phyloP scores from a whole-genome alignment of 1,140 invertebrate genomes.

The Hycleus cichorii region DNA sequence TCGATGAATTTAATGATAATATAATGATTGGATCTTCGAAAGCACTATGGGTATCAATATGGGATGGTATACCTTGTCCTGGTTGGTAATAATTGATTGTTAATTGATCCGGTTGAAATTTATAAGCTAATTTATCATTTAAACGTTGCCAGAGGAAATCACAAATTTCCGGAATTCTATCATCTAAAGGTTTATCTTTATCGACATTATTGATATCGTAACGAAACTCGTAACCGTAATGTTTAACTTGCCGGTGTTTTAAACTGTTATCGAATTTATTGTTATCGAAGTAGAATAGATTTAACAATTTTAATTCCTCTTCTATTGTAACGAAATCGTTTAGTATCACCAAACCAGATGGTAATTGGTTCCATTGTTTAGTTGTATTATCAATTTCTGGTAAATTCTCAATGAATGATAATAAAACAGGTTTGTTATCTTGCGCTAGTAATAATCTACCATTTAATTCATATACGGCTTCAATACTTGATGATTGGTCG shows the following conservation, averaged over 20 bases:
- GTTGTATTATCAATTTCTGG: slow-evolving; percentile 34
- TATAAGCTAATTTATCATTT: slow-evolving; percentile 41
- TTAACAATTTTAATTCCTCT: slow-evolving; percentile 62
- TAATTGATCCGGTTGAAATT: slow-evolving; percentile 73
- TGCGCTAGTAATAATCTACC: slow-evolving; percentile 46
- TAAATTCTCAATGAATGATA: slow-evolving; percentile 52
- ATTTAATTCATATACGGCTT: slow-evolving; percentile 49
- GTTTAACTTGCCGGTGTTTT: slow-evolving; percentile 83
- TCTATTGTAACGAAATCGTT: slow-evolving; percentile 65
- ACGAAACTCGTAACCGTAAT: slow-evolving; percentile 91
- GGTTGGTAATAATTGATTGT: slow-evolving; percentile 88
- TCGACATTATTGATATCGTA: slow-evolving; percentile 88
- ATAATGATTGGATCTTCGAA: slow-evolving; percentile 87
- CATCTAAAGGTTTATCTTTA: slow-evolving; percentile 54
- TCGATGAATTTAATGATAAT: slow-evolving; percentile 76
- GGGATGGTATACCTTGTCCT: slow-evolving; percentile 91
- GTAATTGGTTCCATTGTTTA: slow-evolving; percentile 39
- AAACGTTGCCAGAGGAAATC: slow-evolving; percentile 58
- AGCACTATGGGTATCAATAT: slow-evolving; percentile 92
- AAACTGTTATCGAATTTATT: slow-evolving; percentile 41
- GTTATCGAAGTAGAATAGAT: slow-evolving; percentile 53
- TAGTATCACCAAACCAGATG: slow-evolving; percentile 66
- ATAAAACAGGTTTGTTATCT: slow-evolving; percentile 52
- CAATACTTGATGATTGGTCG: slow-evolving; percentile 42
- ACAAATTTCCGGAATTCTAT: slow-evolving; percentile 65